These are phyloP conservation scores for Dryoscopus gambensis DNA, from an alignment of 2,113 vertebrate genomes.

Conservation along the genomic window DNA sequence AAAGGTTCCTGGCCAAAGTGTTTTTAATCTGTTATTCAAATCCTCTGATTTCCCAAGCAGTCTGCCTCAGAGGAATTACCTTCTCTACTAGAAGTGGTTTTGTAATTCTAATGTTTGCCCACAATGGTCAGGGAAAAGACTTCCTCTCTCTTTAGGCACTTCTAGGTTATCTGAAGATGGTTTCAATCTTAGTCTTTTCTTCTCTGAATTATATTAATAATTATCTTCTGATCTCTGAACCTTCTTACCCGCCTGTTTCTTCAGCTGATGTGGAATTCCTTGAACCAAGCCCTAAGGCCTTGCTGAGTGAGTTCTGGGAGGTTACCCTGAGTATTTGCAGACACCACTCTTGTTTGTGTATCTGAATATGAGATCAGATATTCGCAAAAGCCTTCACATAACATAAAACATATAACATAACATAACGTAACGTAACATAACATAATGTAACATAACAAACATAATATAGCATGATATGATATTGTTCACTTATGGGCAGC, in stretches of 20 bases:
- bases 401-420: too few species aligned
- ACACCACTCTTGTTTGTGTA: background rate
- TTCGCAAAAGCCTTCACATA: background rate
- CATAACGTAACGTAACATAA: too few species aligned
- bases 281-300: background rate
- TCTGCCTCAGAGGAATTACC: background rate
- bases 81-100: background rate
- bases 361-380: background rate
- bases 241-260: background rate
- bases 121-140: background rate
- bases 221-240: background rate
- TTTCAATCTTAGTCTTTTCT: background rate
- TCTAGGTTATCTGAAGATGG: background rate
- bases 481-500: background rate
- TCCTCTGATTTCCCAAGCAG: background rate
- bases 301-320: background rate
- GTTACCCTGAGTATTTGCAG: background rate
- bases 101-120: background rate
- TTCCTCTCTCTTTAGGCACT: background rate
- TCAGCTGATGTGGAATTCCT: background rate
- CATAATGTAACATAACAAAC: too few species aligned
- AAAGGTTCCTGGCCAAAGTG: background rate
- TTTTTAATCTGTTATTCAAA: background rate
- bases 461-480: too few species aligned
- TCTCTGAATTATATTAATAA: background rate